Evolutionary conservation across 2,888 invertebrate genomes (phyloP), one percentile per base, ranked within the genome.

Genomic region (Prenolepis imparis): DNA sequence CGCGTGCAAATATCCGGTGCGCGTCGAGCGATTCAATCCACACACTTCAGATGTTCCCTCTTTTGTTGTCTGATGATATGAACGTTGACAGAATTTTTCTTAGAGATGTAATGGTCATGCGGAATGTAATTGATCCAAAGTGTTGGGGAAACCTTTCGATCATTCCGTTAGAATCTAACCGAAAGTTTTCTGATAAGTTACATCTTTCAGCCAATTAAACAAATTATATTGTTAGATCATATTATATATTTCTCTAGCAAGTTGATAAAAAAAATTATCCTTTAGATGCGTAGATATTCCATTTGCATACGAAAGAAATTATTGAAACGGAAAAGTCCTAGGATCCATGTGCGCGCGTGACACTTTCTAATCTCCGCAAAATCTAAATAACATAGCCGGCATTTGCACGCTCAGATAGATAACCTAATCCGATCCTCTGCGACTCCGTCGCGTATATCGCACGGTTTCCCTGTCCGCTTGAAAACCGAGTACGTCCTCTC

Each of bases 341-440:
- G 32, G 15, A 57, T 70, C 2, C n/a, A 41, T n/a, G n/a, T n/a
- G n/a, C n/a, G n/a, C 32, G 57, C 70, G 44, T 63, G 18, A 63
- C 32, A 32, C 11, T 41, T 70, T 87, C 73, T 78, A 84, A 85
- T 85, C 78, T 59, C 18, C 3, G 3, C 55, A 41, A 81, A 83
- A 70, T 86, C 74, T 86, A 84, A 86, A 83, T 82, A 83, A 57
- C 63, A 66, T 59, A 64, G 39, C 70, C 67, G 41, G 68, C 59
- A 63, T 83, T 85, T 83, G 68, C 73, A 75, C 61, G 78, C 74
- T 81, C 77, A 66, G 73, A 59, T 78, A 83, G 84, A 88, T 88
- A 86, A 83, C 84, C 82, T 72, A 84, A 88, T 88, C 80, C 66
- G 84, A 85, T 85, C 87, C 55, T 21, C 32, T 11, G 41, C 82